phyloP scores from a whole-genome alignment of 2,113 vertebrate species.

The Genyomyrus donnyi region DNA sequence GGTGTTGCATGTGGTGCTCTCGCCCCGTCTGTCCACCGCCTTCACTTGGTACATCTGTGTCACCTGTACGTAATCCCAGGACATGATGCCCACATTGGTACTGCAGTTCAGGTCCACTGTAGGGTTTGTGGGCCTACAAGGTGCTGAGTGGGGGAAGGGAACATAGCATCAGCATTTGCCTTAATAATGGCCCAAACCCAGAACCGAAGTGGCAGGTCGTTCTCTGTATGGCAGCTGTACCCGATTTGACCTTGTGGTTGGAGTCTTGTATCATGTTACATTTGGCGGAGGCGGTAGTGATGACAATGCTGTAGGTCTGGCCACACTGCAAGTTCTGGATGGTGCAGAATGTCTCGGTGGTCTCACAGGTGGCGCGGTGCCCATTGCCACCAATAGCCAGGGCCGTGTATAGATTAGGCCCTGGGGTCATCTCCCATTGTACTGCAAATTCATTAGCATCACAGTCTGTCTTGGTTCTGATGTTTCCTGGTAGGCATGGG shows the following conservation, averaged over 20 bases:
- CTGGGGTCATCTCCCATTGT: conserved; percentile 44
- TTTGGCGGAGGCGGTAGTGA: conserved; percentile 39
- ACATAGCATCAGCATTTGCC: background rate
- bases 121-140: conserved; percentile 51
- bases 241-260: conserved; percentile 54
- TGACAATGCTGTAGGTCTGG: conserved; percentile 51
- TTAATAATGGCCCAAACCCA: background rate
- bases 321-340: conserved; percentile 55
- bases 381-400: conserved; percentile 50
- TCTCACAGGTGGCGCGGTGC: conserved; percentile 37
- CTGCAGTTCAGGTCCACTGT: conserved; percentile 48
- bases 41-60: conserved; percentile 45
- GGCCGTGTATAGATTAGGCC: conserved; percentile 41
- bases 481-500: conserved; percentile 53
- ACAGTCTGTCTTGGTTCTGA: conserved; percentile 51
- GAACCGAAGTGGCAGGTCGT: background rate
- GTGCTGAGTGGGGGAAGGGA: conserved; percentile 43
- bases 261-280: conserved; percentile 49
- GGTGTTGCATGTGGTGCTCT: conserved; percentile 43
- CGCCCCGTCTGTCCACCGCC: conserved; percentile 39
- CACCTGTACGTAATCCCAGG: conserved; percentile 48
- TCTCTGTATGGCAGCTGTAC: conserved; percentile 35
- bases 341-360: conserved; percentile 43
- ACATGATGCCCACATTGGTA: conserved; percentile 43
- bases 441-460: conserved; percentile 46